phyloP scores from a whole-genome alignment of 2,113 vertebrate genomes.

The Ifrita kowaldi region DNA sequence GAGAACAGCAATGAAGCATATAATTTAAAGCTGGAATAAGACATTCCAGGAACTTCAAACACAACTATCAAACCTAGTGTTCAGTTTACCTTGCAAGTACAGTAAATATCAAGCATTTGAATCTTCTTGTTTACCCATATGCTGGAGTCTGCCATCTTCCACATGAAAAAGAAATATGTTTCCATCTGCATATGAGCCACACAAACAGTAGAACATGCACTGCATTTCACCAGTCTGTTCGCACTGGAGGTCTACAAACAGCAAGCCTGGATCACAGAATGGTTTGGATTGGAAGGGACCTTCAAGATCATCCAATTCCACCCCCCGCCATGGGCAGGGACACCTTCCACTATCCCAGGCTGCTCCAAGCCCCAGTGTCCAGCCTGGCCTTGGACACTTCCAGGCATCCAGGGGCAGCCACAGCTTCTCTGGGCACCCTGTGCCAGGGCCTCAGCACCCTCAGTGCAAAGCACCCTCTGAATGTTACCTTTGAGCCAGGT shows the following conservation, averaged over 20 bases:
- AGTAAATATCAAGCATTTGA: not conserved
- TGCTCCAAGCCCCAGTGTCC: not conserved
- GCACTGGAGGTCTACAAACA: not conserved
- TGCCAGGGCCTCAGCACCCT: not conserved
- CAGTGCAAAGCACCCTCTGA: not conserved
- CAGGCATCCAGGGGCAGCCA: not conserved
- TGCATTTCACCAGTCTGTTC: not conserved
- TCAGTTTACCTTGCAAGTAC: not conserved
- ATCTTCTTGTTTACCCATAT: not conserved
- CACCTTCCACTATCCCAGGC: accelerated
- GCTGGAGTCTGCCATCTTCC: not conserved
- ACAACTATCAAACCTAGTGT: not conserved
- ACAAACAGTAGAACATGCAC: accelerated
- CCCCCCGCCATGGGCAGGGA: not conserved
- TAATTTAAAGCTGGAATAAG: not conserved
- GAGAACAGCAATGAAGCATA: accelerated
- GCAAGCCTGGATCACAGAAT: not conserved
- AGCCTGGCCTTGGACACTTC: not conserved
- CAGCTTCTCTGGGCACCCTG: not conserved
- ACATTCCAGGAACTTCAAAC: not conserved
- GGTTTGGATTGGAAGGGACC: not conserved
- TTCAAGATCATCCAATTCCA: not conserved
- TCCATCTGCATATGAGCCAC: not conserved
- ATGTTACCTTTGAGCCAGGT: not conserved
- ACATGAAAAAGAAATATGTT: not conserved